phyloP scores from a whole-genome alignment of 2,888 invertebrate species.

The Lochmaea crataegi region DNA sequence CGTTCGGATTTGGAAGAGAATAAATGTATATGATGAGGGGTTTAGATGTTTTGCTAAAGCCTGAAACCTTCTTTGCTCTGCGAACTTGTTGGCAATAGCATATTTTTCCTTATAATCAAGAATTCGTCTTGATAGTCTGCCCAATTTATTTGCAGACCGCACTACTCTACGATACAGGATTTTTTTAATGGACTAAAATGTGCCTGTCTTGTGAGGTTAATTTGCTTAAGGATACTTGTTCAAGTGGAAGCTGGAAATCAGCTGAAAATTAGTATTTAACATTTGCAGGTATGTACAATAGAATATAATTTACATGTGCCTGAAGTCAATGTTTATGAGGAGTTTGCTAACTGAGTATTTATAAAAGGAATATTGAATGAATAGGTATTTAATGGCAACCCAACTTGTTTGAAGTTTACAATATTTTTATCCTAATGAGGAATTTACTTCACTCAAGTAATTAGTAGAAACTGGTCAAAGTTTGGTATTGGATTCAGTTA shows the following conservation, averaged over 20 bases:
- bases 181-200: not conserved
- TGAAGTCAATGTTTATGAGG: too few species aligned
- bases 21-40: not conserved
- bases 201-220: constrained; percentile 1
- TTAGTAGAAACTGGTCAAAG: not conserved
- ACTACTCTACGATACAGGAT: too few species aligned
- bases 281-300: too few species aligned
- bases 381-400: not conserved
- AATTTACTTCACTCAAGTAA: not conserved
- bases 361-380: not conserved
- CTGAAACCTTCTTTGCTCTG: not conserved
- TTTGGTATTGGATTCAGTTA: not conserved
- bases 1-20: not conserved
- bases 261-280: not conserved
- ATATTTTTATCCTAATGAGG: not conserved
- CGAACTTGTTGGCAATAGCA: not conserved
- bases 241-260: constrained; percentile 2
- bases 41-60: not conserved
- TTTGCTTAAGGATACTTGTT: not conserved
- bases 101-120: constrained; percentile 4
- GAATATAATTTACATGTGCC: too few species aligned
- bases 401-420: not conserved
- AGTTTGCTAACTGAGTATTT: too few species aligned
- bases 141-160: not conserved
- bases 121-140: constrained; percentile 4